Conservation (phyloP, 2,888 invertebrate genomes). For the Prosapia bicincta region DNA sequence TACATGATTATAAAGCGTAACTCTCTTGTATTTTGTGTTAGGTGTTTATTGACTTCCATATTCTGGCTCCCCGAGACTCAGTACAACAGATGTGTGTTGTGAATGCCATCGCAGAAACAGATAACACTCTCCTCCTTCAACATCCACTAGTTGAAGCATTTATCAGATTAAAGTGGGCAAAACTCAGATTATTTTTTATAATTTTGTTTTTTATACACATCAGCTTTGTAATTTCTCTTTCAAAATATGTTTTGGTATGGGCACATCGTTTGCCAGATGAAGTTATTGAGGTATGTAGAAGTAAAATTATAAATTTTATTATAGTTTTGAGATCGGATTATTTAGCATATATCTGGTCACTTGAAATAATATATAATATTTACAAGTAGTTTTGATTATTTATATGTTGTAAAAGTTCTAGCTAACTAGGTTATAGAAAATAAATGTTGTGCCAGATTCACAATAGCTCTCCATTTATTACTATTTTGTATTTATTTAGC, state of each 20-base stretch:
- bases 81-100: conserved; percentile 54
- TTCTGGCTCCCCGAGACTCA: conserved; percentile 42
- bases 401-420: no score
- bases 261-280: conserved; percentile 14
- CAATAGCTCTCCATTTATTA: no score
- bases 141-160: conserved; percentile 59
- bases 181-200: conserved; percentile 53
- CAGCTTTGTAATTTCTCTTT: conserved; percentile 51
- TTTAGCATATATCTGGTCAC: no score
- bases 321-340: no score
- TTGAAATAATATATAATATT: no score
- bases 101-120: conserved; percentile 52
- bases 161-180: conserved; percentile 56
- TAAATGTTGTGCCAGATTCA: no score
- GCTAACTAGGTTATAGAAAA: no score
- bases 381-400: no score
- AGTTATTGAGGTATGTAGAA: background rate
- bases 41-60: conserved; percentile 52
- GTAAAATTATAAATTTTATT: background rate
- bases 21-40: no score
- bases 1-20: no score
- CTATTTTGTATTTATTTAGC: no score
- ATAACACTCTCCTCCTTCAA: conserved; percentile 50
- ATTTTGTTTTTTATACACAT: conserved; percentile 51
- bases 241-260: conserved; percentile 47